Base-by-base conservation (phyloP, 1,140 invertebrate genomes). In the Apocrypta bakeri region DNA sequence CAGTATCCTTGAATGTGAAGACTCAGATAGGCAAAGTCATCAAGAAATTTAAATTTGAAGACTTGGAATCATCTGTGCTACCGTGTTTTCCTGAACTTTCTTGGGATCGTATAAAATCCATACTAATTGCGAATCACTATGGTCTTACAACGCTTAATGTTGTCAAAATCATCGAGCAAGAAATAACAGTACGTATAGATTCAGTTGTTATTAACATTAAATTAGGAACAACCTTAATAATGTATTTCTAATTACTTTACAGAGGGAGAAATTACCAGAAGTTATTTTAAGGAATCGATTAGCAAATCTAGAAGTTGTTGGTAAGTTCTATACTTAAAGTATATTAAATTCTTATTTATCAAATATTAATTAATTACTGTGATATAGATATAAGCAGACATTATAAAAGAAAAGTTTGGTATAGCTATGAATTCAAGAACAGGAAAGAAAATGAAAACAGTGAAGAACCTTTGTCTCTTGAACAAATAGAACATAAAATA, bases 31-130 rank as follows among this genome's bases (percentile, higher is more conserved):
- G 42, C 3, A 61, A 66, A 2, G 9, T 87, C 37, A 87, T 90
- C 40, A 88, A 87, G 83, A 88, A 79, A 79, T 91, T 91, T 64
- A 88, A 88, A 33, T 90, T 91, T 74, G 87, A 90, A 66, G 90
- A 91, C 79, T 81, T 90, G 27, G 88, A 90, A 66, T 74, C 42
- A 25, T 77, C 81, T 1, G 86, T 91, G 24, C 21, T 90, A 9
- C 87, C 89, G 61, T 27, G 77, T 82, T 91, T 91, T 75, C 89
- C 89, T 9, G 90, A 91, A 75, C 76, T 87, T 25, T 84, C 87
- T 0, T 91, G 90, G 90, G 29, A 29, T 12, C 72, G 76, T 17
- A 33, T 91, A 33, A 88, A 76, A 78, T 79, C 79, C 9, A 68
- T 82, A 27, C 84, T 91, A 24, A 42, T 90, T 24, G 86, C 87